Evolutionary conservation across 2,797 vertebrate species (phyloP).

Genomic region (Eupleurogrammus muticus): DNA sequence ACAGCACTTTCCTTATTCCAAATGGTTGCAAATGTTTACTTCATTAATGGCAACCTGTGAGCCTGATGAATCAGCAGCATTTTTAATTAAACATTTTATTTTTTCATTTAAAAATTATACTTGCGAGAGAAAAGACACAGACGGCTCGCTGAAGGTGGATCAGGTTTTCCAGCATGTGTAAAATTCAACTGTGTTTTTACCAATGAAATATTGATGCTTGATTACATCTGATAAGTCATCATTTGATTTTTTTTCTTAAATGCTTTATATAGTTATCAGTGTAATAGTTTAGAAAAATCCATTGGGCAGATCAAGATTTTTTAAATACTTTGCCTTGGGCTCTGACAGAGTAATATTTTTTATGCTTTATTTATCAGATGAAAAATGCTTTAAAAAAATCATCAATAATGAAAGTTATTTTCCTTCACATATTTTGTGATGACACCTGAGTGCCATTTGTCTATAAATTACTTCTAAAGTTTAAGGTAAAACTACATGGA

Average conservation of each 20-base stretch:
- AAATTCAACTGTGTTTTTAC: neutral
- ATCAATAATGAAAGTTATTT: neutral
- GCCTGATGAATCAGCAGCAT: neutral
- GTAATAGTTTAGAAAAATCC: neutral
- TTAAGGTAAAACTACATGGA: too few relatives aligned
- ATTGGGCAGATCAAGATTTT: neutral
- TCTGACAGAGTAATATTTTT: neutral
- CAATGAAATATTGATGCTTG: too few relatives aligned
- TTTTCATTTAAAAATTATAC: neutral
- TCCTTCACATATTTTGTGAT: neutral
- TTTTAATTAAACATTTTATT: slow-evolving; percentile 6
- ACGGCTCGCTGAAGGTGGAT: neutral
- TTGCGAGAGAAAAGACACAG: neutral
- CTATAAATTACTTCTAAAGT: neutral
- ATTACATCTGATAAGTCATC: neutral
- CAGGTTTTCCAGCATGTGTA: neutral
- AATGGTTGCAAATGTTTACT: slow-evolving; percentile 18
- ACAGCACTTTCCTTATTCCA: slow-evolving; percentile 33
- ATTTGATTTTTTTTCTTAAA: too few relatives aligned
- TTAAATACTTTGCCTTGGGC: neutral
- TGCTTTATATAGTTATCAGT: neutral
- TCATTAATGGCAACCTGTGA: neutral
- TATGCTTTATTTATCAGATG: neutral
- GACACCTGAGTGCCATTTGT: neutral
- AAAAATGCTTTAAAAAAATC: neutral